Evolutionary conservation across 2,797 vertebrate genomes (phyloP), one percentile per base, ranked within the genome.

Genomic region (Girardinus metallicus): DNA sequence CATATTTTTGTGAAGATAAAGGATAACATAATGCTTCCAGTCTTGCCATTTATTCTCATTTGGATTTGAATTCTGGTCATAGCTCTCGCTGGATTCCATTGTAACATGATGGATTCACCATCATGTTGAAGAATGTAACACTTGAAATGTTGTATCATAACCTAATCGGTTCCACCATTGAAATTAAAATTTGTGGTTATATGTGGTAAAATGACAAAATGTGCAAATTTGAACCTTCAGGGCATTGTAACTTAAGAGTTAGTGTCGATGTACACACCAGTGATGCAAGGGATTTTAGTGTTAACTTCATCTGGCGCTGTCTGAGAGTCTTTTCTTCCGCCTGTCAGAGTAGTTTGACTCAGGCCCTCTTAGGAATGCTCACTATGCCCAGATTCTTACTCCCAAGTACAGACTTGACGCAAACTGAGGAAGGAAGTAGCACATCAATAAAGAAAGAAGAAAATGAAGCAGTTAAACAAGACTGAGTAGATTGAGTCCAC

Each of bases 361-460:
- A 93, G 86, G 91, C 93, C 88, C 91, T 93, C 93, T 92, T 71
- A 86, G 93, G 95, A 95, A 96, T 96, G 93, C 81, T 53, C 89
- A 91, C 88, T 83, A 94, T 95, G 89, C 86, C 76, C 86, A 87
- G 90, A 71, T 93, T 83, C 87, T 79, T 83, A 34, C 88, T 86
- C 87, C 94, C 94, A 90, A 93, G 94, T 93, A 91, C 93, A 91
- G 94, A 95, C 94, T 90, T 94, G 94, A 93, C 80, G 85, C 76
- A 83, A 75, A 86, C 44, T 31, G 26, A 64, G 68, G 68, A 77
- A 78, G 57, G 76, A 29, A 71, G 47, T 73, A 55, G 46, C 43
- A 81, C 11, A 64, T 39, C 62, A 66, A 43, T 55, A 83, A 26
- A 68, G 26, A 70, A 46, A 43, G 11, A 9, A 39, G 21, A 62